Evolutionary conservation across 2,113 vertebrate species (phyloP).

Genomic region (Daubentonia madagascariensis): DNA sequence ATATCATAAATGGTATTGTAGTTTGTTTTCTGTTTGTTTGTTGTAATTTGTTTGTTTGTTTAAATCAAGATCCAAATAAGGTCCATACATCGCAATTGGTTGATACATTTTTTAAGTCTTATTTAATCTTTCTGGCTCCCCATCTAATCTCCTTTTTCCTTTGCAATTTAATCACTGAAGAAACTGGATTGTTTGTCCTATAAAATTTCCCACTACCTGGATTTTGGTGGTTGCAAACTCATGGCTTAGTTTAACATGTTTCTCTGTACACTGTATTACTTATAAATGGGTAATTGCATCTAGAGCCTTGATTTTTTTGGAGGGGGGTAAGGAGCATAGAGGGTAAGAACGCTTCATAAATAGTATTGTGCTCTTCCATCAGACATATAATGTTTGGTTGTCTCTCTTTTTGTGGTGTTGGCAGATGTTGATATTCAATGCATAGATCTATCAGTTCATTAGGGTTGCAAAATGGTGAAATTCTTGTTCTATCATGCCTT

Average conservation of each 20-base stretch:
- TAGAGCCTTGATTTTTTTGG: not conserved
- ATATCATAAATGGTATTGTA: not conserved
- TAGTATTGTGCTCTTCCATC: not conserved
- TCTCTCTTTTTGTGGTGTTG: not conserved
- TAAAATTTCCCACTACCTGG: not conserved
- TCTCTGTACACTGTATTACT: not conserved
- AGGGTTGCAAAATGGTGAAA: not conserved
- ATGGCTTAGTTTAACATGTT: not conserved
- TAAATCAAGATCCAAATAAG: not conserved
- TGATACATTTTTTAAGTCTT: not conserved
- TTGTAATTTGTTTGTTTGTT: not conserved
- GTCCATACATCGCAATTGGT: not conserved
- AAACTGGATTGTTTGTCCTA: not conserved
- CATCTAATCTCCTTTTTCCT: not conserved
- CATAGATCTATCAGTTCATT: not conserved
- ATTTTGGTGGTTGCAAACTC: not conserved
- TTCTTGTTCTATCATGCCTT: not conserved
- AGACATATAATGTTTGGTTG: not conserved
- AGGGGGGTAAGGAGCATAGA: not conserved
- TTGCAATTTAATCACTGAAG: not conserved
- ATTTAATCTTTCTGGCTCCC: not conserved
- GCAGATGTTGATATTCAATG: not conserved
- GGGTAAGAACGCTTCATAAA: too few relatives aligned
- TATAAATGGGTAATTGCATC: not conserved
- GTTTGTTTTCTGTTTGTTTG: not conserved